Conservation (phyloP, 2,888 invertebrate species). For the Pardosa pseudoannulata region DNA sequence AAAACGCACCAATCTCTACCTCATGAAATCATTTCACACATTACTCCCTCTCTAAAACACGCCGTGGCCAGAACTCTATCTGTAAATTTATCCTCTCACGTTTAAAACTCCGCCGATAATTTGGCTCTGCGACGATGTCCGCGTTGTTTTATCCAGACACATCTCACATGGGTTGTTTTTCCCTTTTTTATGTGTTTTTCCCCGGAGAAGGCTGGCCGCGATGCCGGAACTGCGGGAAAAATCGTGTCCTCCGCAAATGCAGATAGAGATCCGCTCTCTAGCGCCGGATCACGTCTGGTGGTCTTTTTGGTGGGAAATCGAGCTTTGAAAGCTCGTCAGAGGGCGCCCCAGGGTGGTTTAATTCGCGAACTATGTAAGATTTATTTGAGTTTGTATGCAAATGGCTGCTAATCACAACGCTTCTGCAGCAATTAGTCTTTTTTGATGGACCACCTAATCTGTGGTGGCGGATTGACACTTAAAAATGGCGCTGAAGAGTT, state of each 20-base stretch:
- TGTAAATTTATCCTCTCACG: neutral
- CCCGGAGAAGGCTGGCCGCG: neutral
- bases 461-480: neutral
- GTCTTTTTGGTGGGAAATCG: constrained; percentile 7
- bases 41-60: no score
- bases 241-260: neutral
- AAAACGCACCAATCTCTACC: constrained; percentile 3
- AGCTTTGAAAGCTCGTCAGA: constrained; percentile 10
- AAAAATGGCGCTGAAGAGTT: no score
- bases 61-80: no score
- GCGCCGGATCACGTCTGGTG: constrained; percentile 9
- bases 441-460: constrained; percentile 52
- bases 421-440: constrained; percentile 59
- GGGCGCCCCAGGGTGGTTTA: constrained; percentile 39
- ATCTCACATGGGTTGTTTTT: neutral
- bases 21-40: neutral
- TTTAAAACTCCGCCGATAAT: neutral
- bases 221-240: neutral
- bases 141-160: neutral
- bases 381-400: constrained; percentile 49
- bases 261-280: neutral
- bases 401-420: constrained; percentile 57
- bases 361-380: constrained; percentile 57
- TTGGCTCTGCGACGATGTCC: neutral
- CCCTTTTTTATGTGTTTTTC: no score